Evolutionary conservation across 2,113 vertebrate species (phyloP).

Genomic region (Elgaria multicarinata): DNA sequence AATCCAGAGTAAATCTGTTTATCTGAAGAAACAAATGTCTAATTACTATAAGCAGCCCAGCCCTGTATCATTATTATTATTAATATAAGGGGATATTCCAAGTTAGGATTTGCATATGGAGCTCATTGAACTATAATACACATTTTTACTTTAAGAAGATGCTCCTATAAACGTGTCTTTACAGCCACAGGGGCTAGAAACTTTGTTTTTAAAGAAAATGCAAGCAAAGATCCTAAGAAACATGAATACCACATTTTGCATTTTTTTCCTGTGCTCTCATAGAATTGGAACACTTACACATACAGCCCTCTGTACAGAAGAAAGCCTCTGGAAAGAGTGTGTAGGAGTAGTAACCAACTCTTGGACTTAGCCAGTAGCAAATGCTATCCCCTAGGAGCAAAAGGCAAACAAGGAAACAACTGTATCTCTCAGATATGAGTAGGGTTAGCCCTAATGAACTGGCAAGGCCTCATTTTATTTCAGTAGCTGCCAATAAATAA

Average conservation of each 20-base stretch:
- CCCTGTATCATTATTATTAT: neutral
- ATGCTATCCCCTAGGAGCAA: neutral
- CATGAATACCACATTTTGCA: neutral
- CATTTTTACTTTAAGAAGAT: neutral
- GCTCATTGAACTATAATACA: neutral
- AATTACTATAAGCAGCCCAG: too few species aligned
- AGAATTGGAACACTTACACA: neutral
- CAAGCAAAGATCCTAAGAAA: neutral
- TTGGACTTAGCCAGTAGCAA: neutral
- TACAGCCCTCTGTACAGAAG: neutral
- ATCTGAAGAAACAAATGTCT: neutral
- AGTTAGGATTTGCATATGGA: neutral
- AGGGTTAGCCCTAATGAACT: conserved; percentile 18
- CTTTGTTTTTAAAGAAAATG: neutral
- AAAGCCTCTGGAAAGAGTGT: neutral
- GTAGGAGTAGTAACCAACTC: neutral
- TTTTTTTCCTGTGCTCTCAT: neutral
- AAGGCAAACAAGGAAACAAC: conserved; percentile 26
- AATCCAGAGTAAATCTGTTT: neutral
- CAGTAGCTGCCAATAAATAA: conserved; percentile 27
- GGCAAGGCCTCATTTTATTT: conserved; percentile 27
- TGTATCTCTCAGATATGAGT: conserved; percentile 9
- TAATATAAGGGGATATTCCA: neutral
- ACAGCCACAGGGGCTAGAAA: neutral
- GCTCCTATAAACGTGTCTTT: neutral